Base-by-base conservation (phyloP, 1,140 invertebrate species). In the Cyrtorhinus lividipennis region DNA sequence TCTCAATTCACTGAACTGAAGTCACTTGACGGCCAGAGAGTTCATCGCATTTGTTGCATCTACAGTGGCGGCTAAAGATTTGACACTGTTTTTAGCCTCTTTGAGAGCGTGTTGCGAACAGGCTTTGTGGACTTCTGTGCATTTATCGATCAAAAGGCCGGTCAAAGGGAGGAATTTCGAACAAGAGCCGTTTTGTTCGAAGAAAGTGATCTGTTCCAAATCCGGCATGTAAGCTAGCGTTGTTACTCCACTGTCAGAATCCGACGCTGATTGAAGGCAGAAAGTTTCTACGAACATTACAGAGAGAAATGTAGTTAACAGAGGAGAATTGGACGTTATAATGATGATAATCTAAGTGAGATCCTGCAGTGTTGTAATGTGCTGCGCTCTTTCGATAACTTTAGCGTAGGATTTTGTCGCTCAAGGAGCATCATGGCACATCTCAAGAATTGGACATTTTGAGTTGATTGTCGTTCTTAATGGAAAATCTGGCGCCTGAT, bases 141-240 rank as follows among this genome's bases (percentile, higher is more conserved):
- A 59, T 30, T 59, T 25, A 1, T 13, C 18, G 1, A 30, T 18
- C 25, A 59, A n/a, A 27, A 5, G 15, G 24, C 15, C 15, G 24
- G 18, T 27, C 3, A 59, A 15, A 1, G 1, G 2, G 3, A 15
- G n/a, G 27, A 13, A n/a, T n/a, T n/a, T 2, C 12, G 2, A 18
- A 5, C 15, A 18, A 5, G 13, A 30, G 5, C 58, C 58, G n/a
- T 26, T 59, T 30, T 27, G 24, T 5, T 59, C 25, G 25, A 30
- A 59, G 58, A 59, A 59, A 2, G 58, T 59, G 3, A 59, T 59
- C 38, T 59, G 58, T 30, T 59, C 24, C 25, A 59, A 30, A 30
- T 59, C 58, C n/a, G 26, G 26, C 58, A 59, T 59, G 27, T 59
- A 59, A 5, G 58, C 24, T 10, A 59, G 13, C 10, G 58, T 76